A percentile compares a stretch with the other conserved stretches of the same genome.
Conservation (phyloP, 1,140 invertebrate genomes). For the Radopholus similis region DNA sequence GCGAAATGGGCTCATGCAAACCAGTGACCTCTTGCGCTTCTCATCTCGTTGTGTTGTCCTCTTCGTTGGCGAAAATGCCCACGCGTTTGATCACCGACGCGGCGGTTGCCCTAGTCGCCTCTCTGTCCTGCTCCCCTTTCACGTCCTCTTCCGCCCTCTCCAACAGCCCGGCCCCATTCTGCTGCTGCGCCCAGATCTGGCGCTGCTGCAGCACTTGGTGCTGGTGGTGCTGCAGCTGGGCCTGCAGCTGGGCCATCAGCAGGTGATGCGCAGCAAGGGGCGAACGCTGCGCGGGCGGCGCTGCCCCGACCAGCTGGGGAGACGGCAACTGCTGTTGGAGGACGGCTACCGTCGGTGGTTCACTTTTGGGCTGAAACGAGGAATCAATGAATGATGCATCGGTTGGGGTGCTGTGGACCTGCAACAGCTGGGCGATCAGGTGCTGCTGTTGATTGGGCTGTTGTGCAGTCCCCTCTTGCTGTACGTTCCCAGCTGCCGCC, state of each 20-base stretch:
- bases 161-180: no score
- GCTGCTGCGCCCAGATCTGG: not conserved
- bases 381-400: no score
- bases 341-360: not conserved
- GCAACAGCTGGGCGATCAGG: not conserved
- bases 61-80: no score
- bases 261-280: not conserved
- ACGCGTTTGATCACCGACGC: no score
- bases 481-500: not conserved
- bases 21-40: no score
- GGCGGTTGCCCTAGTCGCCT: no score
- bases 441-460: constrained; percentile 8
- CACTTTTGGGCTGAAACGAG: not conserved
- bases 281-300: not conserved
- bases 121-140: no score
- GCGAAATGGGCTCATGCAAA: no score
- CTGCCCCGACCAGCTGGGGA: not conserved
- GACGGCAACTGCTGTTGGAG: not conserved
- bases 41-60: no score
- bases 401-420: not conserved
- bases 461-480: not conserved
- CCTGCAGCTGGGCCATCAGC: not conserved
- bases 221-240: not conserved
- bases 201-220: not conserved
- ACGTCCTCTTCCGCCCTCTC: no score